Evolutionary conservation across 1,140 invertebrate species (phyloP), one percentile per base, ranked within the genome.

Genomic region (Nylanderia fulva): DNA sequence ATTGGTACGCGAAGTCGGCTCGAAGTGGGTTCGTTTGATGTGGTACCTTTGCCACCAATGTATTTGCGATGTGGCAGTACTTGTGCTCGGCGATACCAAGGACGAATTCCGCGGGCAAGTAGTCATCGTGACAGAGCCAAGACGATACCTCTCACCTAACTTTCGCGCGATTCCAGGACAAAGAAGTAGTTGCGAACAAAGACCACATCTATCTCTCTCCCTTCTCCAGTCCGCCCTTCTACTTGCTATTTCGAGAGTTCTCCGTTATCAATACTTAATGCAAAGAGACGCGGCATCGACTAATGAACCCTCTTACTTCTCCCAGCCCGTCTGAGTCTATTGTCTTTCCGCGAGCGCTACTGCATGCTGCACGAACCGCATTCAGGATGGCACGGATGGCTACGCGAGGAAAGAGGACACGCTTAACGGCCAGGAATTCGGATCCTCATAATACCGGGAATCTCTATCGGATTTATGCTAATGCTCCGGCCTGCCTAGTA

Each of bases 401-500:
- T 15, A 71, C 29, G 54, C 36, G 21, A 48, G 52, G 60, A 64
- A 68, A 71, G 85, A 75, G 79, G 66, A 60, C 63, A 64, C 56
- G 52, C 52, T 83, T 86, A 87, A 83, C 85, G 71, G 58, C 63
- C 27, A 80, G 77, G 66, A 89, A 89, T 88, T 86, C 58, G 63
- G 72, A 69, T 56, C 80, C 68, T 84, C 61, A 86, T 90, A 85
- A 89, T 88, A 58, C 63, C 87, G 42, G 66, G 58, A 80, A 90
- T 85, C 77, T 82, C 84, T 84, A 86, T 90, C 72, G 82, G 88
- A 90, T 90, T 91, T 90, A 91, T 91, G 89, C 84, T 90, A 91
- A 91, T 90, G 83, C 66, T 33, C 83, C 64, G 64, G 71, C 61
- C 85, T 63, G 68, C 66, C 52, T 63, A 58, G 69, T 58, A 66